These are phyloP conservation scores for Drosophila eugracilis DNA, from an alignment of 1,140 invertebrate genomes.

Conservation along the genomic window DNA sequence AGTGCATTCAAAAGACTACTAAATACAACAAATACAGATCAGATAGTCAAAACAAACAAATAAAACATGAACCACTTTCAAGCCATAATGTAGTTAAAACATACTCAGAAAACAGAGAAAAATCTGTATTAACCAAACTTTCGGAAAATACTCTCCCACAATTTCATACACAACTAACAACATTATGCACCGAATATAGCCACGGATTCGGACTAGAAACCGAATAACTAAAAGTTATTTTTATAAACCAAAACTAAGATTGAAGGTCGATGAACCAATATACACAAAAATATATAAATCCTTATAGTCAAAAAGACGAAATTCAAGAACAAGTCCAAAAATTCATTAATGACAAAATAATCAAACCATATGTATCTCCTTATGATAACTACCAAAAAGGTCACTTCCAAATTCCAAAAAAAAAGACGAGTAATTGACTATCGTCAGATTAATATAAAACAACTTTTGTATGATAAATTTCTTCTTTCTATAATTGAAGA, in stretches of 20 bases:
- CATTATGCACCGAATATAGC: too few relatives aligned
- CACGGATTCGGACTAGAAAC: background rate
- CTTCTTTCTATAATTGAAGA: background rate
- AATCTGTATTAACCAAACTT: too few relatives aligned
- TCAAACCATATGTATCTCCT: background rate
- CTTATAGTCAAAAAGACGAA: background rate
- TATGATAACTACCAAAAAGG: background rate
- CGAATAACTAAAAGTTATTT: background rate
- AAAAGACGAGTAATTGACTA: background rate
- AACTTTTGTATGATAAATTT: background rate
- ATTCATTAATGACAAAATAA: conserved; percentile 3
- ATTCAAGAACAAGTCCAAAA: background rate
- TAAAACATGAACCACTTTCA: too few relatives aligned
- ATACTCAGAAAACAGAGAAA: too few relatives aligned
- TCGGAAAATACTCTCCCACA: too few relatives aligned
- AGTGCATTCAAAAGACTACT: background rate
- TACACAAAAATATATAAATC: background rate
- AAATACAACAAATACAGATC: too few relatives aligned
- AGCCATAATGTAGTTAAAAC: too few relatives aligned
- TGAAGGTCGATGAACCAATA: background rate
- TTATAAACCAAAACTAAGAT: background rate
- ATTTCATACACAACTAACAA: too few relatives aligned
- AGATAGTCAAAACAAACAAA: too few relatives aligned
- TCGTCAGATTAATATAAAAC: background rate
- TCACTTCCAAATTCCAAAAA: background rate